Base-by-base conservation (phyloP, 2,888 invertebrate species). In the Chrysolina americana region DNA sequence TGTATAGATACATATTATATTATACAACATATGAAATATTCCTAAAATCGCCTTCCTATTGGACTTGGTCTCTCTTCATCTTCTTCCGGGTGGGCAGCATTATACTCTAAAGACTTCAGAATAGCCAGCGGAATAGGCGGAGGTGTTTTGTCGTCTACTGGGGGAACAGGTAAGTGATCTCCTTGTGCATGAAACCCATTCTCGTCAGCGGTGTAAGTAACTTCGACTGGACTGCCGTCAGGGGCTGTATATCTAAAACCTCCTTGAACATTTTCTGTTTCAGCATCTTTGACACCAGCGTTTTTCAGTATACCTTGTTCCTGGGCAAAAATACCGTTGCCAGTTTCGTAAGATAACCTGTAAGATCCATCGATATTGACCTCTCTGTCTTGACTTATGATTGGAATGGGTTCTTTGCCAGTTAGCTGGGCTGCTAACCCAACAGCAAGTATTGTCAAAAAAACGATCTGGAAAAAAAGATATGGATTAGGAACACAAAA, bases 41-140 rank as follows among this genome's bases (percentile, higher is more conserved):
- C 6, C 17, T 23, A 75, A 64, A 72, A 73, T 47, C 70, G 23
- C 47, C 63, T 70, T 21, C 13, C 36, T 19, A 21, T 3, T 4
- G 50, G 15, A 9, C 15, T 28, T 5, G 56, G 11, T 65, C 62
- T 59, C 10, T 74, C 70, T 9, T 70, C 70, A 28, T 76, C 70
- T 64, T 73, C 70, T 66, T 76, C 76, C 2, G 78, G 78, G 65
- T 78, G 76, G 28, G 78, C 76, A 13, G 69, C 73, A 53, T 76
- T 78, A 85, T 90, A 93, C 48, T 90, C 92, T 62, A 93, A 87
- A 19, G 93, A 91, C 71, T 90, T 90, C 82, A 92, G 92, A 82
- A 94, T 94, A 70, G 91, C 92, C 76, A 89, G 91, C 65, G 94
- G 94, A 76, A 93, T 91, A 74, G 93, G 93, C 50, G 93, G 93